Evolutionary conservation across 1,140 invertebrate species (phyloP).

Genomic region (Lepidostoma basale): DNA sequence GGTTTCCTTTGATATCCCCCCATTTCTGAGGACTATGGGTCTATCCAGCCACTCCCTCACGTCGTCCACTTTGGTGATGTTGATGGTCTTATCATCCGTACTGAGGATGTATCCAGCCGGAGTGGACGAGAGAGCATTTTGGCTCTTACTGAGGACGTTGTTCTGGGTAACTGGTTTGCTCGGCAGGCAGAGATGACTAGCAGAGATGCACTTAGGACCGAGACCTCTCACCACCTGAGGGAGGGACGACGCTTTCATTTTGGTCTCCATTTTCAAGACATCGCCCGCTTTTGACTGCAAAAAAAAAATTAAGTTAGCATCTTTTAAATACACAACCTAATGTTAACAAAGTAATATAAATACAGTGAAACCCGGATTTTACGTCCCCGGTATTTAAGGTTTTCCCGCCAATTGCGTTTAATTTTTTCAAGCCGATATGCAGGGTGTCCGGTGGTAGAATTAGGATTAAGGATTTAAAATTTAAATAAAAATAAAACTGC

Average conservation of each 20-base stretch:
- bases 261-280: slow-evolving; percentile 36
- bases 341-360: too few relatives aligned
- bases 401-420: too few relatives aligned
- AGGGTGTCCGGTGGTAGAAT: too few relatives aligned
- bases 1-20: slow-evolving; percentile 31
- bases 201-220: slow-evolving; percentile 54
- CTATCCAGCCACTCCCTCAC: slow-evolving; percentile 57
- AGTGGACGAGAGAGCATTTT: slow-evolving; percentile 47
- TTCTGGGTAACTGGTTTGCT: slow-evolving; percentile 43
- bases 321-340: too few relatives aligned
- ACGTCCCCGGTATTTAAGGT: too few relatives aligned
- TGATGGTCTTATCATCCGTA: slow-evolving; percentile 50
- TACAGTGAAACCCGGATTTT: too few relatives aligned
- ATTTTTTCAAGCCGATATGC: too few relatives aligned
- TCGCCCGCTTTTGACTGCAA: slow-evolving; percentile 50
- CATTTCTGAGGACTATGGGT: slow-evolving; percentile 49
- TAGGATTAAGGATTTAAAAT: too few relatives aligned
- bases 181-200: slow-evolving; percentile 48
- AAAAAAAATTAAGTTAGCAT: too few relatives aligned
- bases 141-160: slow-evolving; percentile 45
- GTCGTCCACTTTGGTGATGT: slow-evolving; percentile 56
- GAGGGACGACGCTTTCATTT: slow-evolving; percentile 6
- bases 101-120: slow-evolving; percentile 56
- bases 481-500: too few relatives aligned
- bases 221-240: slow-evolving; percentile 29